Conservation (phyloP, 2,797 vertebrate genomes). For the Simalia tracyae region DNA sequence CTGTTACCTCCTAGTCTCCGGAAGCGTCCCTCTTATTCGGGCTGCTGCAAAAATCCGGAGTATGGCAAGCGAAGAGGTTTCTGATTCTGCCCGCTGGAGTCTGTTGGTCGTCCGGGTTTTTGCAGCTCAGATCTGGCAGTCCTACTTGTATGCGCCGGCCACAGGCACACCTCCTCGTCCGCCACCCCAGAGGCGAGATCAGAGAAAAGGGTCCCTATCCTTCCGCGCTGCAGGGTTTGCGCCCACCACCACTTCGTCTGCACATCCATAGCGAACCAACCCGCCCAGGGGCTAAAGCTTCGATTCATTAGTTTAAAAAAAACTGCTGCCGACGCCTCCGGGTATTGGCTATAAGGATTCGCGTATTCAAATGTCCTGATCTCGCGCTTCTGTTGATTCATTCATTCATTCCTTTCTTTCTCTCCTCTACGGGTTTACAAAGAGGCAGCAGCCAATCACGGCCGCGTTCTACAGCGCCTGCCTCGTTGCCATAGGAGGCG, state of each 20-base stretch:
- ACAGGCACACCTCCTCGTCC: not conserved
- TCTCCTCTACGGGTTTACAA: not conserved
- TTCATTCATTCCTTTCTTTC: not conserved
- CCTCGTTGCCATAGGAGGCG: constrained; percentile 4
- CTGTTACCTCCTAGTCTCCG: not conserved
- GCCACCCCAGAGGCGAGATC: not conserved
- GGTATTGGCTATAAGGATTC: not conserved
- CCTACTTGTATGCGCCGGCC: too few species aligned
- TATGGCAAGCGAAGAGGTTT: not conserved
- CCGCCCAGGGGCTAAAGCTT: not conserved
- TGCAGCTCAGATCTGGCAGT: not conserved
- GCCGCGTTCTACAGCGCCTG: not conserved
- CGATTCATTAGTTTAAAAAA: not conserved
- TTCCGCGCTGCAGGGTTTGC: not conserved
- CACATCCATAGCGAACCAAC: not conserved
- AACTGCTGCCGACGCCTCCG: not conserved
- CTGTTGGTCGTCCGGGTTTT: not conserved
- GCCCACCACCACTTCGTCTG: not conserved
- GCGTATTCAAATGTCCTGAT: not conserved
- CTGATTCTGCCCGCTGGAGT: not conserved
- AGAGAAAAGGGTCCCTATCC: not conserved
- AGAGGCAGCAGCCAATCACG: not conserved
- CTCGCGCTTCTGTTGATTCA: not conserved
- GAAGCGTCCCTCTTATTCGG: not conserved
- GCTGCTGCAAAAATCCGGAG: not conserved